Evolutionary conservation across 2,113 vertebrate genomes (phyloP), one percentile per base, ranked within the genome.

Genomic region (Catharus minimus): DNA sequence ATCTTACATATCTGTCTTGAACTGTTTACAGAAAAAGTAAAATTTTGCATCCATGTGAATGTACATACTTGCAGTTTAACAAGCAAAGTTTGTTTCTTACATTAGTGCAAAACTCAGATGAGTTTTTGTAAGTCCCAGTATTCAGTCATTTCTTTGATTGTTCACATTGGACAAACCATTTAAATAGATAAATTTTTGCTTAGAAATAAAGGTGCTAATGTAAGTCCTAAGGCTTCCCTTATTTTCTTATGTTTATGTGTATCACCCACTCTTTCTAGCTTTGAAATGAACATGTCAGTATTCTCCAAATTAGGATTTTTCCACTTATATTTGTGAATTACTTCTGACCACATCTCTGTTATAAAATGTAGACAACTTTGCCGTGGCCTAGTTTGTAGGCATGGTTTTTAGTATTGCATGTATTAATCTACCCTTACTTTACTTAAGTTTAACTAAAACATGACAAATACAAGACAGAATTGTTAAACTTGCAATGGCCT

Each of bases 91-190:
- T 73, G 13, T 58, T 86, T 78, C 66, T 90, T 28, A 36, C 9
- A 24, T 1, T 3, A 71, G 27, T 4, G 20, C 10, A 81, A 47
- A 81, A 30, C 23, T 28, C 69, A 71, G 18, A 13, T 0, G 0
- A n/a, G 30, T 27, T 82, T 82, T 75, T 33, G 0, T 28, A 74
- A 80, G 26, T 68, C 30, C 26, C 15, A 50, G 33, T 16, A 71
- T 52, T 82, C 30, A 52, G n/a, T 9, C 9, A 39, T 36, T 73
- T 80, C 78, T 75, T 65, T 65, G 17, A 62, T 32, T 65, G 30
- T 20, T 72, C 32, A 84, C 39, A 38, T 52, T 2, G 1, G 24
- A 79, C 9, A 61, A 85, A 53, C 7, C 15, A 76, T 11, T 71
- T 44, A 81, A 83, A 44, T 16, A 56, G 13, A 17, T 19, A n/a